Base-by-base conservation (phyloP, 30 jellyfish, hydroid and myxozoan genomes). In the Morbakka virulenta region DNA sequence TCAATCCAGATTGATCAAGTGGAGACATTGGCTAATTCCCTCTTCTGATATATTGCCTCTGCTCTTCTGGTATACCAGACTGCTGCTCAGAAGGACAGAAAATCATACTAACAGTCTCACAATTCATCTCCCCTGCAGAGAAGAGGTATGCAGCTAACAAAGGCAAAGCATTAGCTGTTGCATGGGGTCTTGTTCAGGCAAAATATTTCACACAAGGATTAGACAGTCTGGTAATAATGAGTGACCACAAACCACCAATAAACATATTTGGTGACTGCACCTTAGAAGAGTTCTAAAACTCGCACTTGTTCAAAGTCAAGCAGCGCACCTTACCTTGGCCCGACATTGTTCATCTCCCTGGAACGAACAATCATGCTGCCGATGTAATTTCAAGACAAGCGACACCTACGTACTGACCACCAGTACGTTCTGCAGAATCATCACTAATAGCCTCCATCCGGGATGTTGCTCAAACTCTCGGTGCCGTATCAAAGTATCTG, bases 21-120 rank as follows among this genome's bases (percentile, higher is more conserved):
- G 51, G 24, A 14, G 84, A 74, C 50, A 72, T 72, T 23, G 79
- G 84, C 4, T 72, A 72, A 25, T 24, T 72, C 84, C 84, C 51
- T 30, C 74, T 72, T 22, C 77, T 47, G 29, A 26, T 47, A 33
- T 35, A 69, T 28, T 69, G 81, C 28, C 13, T 2, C 17, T 69
- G 81, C 64, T 31, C 76, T 33, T 14, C 66, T 14, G 64, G 64
- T 20, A 14, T 68, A 1, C 74, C 34, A 14, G 47, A 25, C 29
- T 69, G 81, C 24, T 69, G 69, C 33, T 22, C 66, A 4, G 81
- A 69, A 33, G 81, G 81, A 33, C 47, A 68, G 81, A 25, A 31
- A 21, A 26, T 69, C 32, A 68, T 27, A 6, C 32, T 28, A n/a
- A 68, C 74, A 9, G 81, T 32, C 81, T 32, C 81, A 1, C 74